Evolutionary conservation across 1,140 invertebrate species (phyloP), one percentile per base, ranked within the genome.

Genomic region (Hypsibius dujardini): DNA sequence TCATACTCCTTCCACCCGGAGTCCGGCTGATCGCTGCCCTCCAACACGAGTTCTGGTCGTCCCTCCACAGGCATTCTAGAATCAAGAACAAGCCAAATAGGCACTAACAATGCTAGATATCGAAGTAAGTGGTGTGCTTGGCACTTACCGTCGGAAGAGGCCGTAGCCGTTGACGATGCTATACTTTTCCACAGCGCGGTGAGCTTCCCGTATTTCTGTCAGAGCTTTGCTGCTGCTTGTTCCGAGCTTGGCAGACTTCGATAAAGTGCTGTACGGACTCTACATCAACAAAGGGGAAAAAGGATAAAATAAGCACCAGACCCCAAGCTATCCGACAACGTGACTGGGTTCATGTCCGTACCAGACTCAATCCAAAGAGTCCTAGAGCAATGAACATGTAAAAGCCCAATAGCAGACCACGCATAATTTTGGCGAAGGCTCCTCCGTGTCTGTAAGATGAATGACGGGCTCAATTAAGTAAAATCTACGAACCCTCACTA

Each of bases 1-100:
- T 88, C 82, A 75, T 88, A 90, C 79, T 90, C 87, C 73, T 82
- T 83, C 89, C 89, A 92, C 14, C 86, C 87, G 15, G 85, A 84
- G 28, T 86, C 82, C 7, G 85, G 73, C 72, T 81, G 78, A 76
- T 87, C 80, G 62, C 86, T 81, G 14, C 88, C 89, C 81, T 90
- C 87, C 69, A 91, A 81, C 60, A 90, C 82, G 46, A 92, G 83
- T 81, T 91, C 89, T 46, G 86, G 85, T 71, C 89, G 81, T 45
- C 87, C 88, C 70, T 81, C 81, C 46, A 84, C 82, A 45, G 86
- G 87, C 85, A 88, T 88, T 74, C 80, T 82, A 72, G n/a, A 70
- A 73, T 73, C 70, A 46, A 46, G 70, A 72, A 47, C 2, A 74
- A 70, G 3, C 46, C 45, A 74, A 14, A 7, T 72, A 59, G 69